phyloP scores from a whole-genome alignment of 2,113 vertebrate genomes.

The Odontophorus gujanensis region DNA sequence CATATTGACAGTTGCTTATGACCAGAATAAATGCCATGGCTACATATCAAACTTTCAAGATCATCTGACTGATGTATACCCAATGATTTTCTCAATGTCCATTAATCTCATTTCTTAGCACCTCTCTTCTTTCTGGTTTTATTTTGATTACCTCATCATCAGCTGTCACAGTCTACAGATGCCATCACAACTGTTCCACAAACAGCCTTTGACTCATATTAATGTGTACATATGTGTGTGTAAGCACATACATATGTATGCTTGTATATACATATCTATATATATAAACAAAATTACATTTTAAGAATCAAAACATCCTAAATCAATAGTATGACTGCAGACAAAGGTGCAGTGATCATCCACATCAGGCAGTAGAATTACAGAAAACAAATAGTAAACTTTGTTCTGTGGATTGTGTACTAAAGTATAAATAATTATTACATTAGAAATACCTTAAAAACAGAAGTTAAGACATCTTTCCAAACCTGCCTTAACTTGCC shows the following conservation, averaged over 20 bases:
- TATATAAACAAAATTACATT: fast-evolving
- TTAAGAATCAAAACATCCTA: not conserved
- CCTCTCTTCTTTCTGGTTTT: not conserved
- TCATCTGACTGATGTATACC: not conserved
- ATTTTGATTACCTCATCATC: not conserved
- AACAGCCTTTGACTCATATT: not conserved
- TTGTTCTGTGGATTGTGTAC: not conserved
- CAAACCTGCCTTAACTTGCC: not conserved
- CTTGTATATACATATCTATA: fast-evolving
- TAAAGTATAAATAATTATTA: not conserved
- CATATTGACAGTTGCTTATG: not conserved
- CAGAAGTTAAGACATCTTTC: not conserved
- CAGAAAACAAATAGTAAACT: not conserved
- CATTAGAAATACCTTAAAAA: not conserved
- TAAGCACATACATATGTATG: fast-evolving
- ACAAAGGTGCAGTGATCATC: not conserved
- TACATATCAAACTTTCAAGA: not conserved
- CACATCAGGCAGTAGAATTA: not conserved
- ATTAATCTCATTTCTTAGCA: not conserved
- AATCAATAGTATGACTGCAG: not conserved
- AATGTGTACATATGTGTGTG: not conserved
- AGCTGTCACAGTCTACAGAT: not conserved
- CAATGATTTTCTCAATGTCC: not conserved
- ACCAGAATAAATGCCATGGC: not conserved
- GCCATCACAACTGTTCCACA: not conserved